Conservation (phyloP, 2,113 vertebrate genomes). For the Thamnophis sirtalis region DNA sequence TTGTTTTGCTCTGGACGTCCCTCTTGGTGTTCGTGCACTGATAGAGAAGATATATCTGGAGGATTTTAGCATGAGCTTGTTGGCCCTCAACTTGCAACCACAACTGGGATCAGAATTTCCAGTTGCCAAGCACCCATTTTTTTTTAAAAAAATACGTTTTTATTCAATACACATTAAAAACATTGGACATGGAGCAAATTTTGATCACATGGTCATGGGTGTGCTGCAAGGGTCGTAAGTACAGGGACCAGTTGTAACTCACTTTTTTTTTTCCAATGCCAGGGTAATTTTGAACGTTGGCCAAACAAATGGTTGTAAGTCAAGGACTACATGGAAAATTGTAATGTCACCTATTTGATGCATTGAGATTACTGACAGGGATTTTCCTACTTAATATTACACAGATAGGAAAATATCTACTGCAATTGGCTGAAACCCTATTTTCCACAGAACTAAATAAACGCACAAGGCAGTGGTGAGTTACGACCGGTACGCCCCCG, state of each 20-base stretch:
- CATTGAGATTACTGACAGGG: neutral
- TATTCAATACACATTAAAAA: no score
- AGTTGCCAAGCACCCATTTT: neutral
- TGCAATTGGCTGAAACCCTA: neutral
- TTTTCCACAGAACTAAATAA: neutral
- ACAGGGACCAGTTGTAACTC: neutral
- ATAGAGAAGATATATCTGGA: neutral
- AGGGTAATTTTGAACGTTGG: neutral
- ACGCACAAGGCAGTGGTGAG: neutral
- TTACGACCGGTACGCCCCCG: no score
- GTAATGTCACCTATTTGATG: neutral
- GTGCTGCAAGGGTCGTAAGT: neutral
- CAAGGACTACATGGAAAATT: neutral
- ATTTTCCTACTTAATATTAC: neutral
- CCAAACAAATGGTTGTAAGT: neutral
- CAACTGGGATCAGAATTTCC: neutral
- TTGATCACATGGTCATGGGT: neutral
- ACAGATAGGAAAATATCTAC: neutral
- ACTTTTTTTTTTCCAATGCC: neutral
- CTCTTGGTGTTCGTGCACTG: neutral
- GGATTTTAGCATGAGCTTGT: neutral
- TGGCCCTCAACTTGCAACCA: neutral
- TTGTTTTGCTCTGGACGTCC: neutral
- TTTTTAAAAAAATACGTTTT: no score
- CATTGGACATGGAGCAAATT: neutral